These are phyloP conservation scores for Pelagia noctiluca DNA, from an alignment of 30 jellyfish, hydroid and myxozoan species.

Conservation along the genomic window DNA sequence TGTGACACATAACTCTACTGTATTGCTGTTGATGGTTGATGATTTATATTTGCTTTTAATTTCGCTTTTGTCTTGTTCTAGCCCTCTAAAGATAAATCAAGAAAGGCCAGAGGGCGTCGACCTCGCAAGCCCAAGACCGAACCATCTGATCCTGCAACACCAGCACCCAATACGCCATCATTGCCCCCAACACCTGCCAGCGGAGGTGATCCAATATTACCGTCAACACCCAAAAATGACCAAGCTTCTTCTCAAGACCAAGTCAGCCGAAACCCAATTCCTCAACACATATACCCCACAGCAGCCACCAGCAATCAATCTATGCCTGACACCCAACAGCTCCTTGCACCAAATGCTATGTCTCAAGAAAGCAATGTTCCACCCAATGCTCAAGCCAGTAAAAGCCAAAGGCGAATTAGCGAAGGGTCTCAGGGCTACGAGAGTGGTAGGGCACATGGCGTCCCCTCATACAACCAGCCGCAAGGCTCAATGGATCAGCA, in stretches of 20 bases:
- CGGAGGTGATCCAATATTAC: constrained; percentile 38
- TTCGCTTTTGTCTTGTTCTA: background rate
- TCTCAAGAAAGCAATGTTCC: background rate
- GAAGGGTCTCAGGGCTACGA: background rate
- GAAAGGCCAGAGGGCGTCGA: constrained; percentile 50
- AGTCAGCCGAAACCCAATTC: background rate
- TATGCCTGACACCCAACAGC: background rate
- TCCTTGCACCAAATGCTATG: background rate
- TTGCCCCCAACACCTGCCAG: constrained; percentile 75
- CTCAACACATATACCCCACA: background rate
- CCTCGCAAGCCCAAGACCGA: constrained; percentile 53
- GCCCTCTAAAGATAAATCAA: constrained; percentile 57
- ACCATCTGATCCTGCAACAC: constrained; percentile 44
- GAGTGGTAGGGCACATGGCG: background rate
- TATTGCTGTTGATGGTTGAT: too few species aligned
- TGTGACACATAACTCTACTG: too few species aligned
- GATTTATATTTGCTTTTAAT: background rate
- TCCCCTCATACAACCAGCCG: background rate
- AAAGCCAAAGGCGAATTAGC: background rate
- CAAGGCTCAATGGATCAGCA: constrained; percentile 5
- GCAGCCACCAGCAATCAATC: too few species aligned
- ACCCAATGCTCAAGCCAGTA: background rate
- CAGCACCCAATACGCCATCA: constrained; percentile 84
- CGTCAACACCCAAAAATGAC: constrained; percentile 63
- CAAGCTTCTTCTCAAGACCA: background rate